Conservation (phyloP, 2,113 vertebrate genomes). For the Octodon degus region DNA sequence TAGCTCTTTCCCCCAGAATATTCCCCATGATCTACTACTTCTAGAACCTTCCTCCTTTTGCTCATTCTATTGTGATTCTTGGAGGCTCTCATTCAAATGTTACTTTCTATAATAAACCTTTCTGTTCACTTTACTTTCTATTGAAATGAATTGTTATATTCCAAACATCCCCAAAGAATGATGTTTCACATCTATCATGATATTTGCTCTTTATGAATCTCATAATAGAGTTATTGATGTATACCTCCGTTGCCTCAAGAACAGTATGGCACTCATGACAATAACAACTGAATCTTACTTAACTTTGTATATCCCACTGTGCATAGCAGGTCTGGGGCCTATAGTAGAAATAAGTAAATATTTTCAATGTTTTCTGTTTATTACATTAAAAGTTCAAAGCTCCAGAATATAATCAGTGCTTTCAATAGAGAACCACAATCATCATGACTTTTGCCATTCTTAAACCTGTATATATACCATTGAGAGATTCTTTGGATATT, state of each 20-base stretch:
- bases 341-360: background rate
- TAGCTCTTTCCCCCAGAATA: background rate
- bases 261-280: background rate
- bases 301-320: background rate
- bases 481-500: background rate
- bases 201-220: conserved; percentile 52
- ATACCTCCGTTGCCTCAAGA: background rate
- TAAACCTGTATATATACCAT: background rate
- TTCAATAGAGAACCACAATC: conserved; percentile 29
- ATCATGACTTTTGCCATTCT: background rate
- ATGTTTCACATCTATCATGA: conserved; percentile 19
- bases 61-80: background rate
- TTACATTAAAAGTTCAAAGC: conserved; percentile 15
- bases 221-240: conserved; percentile 47
- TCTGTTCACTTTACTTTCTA: background rate
- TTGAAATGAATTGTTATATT: conserved; percentile 14
- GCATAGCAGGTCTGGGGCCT: background rate
- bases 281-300: conserved; percentile 7
- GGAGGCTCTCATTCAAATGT: background rate
- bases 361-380: background rate
- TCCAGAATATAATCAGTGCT: background rate
- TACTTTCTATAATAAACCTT: background rate
- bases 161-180: conserved; percentile 39
- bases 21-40: background rate
- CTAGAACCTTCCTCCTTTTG: background rate